phyloP scores from a whole-genome alignment of 2,888 invertebrate genomes.

The Pammene fasciana region DNA sequence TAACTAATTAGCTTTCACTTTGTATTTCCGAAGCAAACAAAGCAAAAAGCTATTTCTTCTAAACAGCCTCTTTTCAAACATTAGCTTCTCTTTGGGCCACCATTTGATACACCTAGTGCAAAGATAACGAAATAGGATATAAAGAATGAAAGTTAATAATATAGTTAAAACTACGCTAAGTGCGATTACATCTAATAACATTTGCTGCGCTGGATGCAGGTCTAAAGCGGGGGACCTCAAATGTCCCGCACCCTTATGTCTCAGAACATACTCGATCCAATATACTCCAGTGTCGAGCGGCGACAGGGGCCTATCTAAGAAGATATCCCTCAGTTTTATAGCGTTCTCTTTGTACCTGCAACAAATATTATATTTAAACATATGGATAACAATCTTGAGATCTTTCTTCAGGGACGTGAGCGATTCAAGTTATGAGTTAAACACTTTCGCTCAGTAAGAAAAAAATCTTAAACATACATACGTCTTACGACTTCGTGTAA shows the following conservation, averaged over 20 bases:
- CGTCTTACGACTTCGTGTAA: no score
- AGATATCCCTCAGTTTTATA: slow-evolving; percentile 73
- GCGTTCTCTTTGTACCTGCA: slow-evolving; percentile 82
- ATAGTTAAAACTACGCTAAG: slow-evolving; percentile 62
- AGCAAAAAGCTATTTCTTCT: slow-evolving; percentile 67
- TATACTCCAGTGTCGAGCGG: slow-evolving; percentile 85
- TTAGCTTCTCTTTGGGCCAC: slow-evolving; percentile 69
- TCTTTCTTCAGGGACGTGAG: no score
- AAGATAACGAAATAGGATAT: slow-evolving; percentile 70
- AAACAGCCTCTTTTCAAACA: slow-evolving; percentile 69
- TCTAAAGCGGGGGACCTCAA: slow-evolving; percentile 79
- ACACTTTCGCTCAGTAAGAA: no score
- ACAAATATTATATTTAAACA: slow-evolving; percentile 39
- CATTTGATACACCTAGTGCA: slow-evolving; percentile 73
- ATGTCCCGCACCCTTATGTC: slow-evolving; percentile 82
- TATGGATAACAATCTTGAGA: not conserved
- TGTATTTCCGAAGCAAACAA: slow-evolving; percentile 72
- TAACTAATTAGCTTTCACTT: slow-evolving; percentile 68
- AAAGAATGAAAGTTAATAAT: slow-evolving; percentile 64
- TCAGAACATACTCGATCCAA: slow-evolving; percentile 86
- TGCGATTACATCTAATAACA: slow-evolving; percentile 70
- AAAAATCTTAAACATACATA: no score
- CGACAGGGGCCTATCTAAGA: slow-evolving; percentile 82
- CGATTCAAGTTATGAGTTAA: no score
- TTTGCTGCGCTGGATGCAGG: slow-evolving; percentile 73